A percentile compares a stretch with the other conserved stretches of the same genome.
These are phyloP conservation scores for Octonoba sinensis DNA, from an alignment of 2,888 invertebrate species.

Conservation along the genomic window DNA sequence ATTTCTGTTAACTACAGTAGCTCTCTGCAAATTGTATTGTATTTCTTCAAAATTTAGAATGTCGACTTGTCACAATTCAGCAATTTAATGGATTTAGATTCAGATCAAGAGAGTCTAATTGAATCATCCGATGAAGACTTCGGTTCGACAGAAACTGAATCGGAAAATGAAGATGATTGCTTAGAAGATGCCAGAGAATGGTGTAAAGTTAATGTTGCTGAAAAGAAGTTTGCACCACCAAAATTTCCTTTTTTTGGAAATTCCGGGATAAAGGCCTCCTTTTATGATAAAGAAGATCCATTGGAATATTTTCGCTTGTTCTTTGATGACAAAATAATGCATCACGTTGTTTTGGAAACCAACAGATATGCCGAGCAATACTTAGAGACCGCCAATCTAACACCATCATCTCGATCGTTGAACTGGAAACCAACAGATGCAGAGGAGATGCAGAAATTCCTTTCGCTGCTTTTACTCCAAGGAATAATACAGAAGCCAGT, in stretches of 20 bases:
- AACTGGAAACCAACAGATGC: slow-evolving; percentile 2
- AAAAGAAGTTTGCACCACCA: slow-evolving; percentile 3
- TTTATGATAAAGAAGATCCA: background rate
- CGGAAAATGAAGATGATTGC: background rate
- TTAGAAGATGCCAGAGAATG: slow-evolving; percentile 3
- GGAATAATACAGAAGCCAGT: slow-evolving; percentile 26
- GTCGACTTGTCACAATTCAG: too few species aligned
- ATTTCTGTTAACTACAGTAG: too few species aligned
- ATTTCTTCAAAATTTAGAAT: too few species aligned
- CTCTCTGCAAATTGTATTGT: too few species aligned
- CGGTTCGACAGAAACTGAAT: background rate
- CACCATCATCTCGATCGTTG: background rate
- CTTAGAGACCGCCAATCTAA: background rate
- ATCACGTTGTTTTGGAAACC: slow-evolving; percentile 12
- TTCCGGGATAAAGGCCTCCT: slow-evolving; percentile 12
- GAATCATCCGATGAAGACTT: background rate
- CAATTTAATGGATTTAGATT: too few species aligned
- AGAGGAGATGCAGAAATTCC: slow-evolving; percentile 9
- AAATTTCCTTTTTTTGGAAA: slow-evolving; percentile 30
- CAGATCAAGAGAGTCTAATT: too few species aligned
- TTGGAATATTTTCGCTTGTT: slow-evolving; percentile 15
- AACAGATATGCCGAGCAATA: slow-evolving; percentile 5
- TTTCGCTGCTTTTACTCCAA: slow-evolving; percentile 8
- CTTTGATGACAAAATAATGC: slow-evolving; percentile 13
- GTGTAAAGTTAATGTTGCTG: background rate